Percentiles rank a stretch among this genome's conserved stretches.
Evolutionary conservation across 2,113 vertebrate genomes (phyloP).

Genomic region (human): DNA sequence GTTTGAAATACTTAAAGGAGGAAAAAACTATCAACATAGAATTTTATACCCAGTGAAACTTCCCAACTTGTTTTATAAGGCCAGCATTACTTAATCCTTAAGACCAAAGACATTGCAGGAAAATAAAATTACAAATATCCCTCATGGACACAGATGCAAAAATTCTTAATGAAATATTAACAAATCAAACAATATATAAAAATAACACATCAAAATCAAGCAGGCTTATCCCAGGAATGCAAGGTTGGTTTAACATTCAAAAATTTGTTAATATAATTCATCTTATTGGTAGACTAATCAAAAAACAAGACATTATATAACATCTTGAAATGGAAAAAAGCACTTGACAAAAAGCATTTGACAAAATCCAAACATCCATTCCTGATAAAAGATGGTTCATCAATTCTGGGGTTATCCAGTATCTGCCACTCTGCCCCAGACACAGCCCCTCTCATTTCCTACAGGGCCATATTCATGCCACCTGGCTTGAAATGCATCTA

Average conservation of each 20-base stretch:
- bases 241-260: neutral
- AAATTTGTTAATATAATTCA: neutral
- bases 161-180: neutral
- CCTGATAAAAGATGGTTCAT: too few relatives aligned
- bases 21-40: neutral
- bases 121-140: neutral
- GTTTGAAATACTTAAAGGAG: neutral
- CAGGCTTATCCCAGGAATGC: neutral
- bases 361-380: neutral
- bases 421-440: neutral
- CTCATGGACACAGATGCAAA: neutral
- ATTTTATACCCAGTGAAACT: neutral
- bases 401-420: neutral
- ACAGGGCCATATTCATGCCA: accelerated
- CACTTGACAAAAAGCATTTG: neutral
- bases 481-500: neutral
- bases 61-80: neutral
- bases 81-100: neutral
- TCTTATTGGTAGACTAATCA: neutral
- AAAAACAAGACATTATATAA: neutral
- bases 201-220: neutral
- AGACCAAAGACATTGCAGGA: neutral
- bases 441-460: accelerated
- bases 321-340: neutral
- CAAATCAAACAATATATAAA: neutral